Evolutionary conservation across 1,140 invertebrate genomes (phyloP).

Genomic region (Ptiloglossa arizonensis): DNA sequence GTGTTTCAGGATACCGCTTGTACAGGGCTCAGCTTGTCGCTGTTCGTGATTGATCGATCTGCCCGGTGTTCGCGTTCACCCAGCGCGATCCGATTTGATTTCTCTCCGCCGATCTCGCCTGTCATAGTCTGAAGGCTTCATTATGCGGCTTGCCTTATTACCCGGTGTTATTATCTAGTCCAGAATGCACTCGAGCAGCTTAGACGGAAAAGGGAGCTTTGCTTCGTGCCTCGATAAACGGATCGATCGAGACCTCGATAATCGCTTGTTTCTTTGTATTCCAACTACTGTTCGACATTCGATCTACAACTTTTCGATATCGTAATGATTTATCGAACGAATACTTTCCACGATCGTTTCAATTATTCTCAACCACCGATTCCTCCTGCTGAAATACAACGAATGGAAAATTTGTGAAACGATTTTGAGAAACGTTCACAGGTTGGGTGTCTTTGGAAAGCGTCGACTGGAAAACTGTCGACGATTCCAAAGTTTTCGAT

Average conservation of each 20-base stretch:
- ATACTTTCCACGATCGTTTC: not conserved
- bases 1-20: not conserved
- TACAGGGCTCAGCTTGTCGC: conserved; percentile 31
- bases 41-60: conserved; percentile 37
- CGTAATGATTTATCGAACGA: not conserved
- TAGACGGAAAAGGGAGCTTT: conserved; percentile 10
- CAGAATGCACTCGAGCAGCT: conserved; percentile 9
- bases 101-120: conserved; percentile 40
- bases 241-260: not conserved
- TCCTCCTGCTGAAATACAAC: too few species aligned
- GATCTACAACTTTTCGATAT: not conserved
- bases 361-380: too few species aligned
- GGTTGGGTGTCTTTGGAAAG: too few species aligned
- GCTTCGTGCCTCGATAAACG: not conserved
- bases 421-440: too few species aligned
- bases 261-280: not conserved
- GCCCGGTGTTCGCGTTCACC: conserved; percentile 1
- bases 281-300: not conserved
- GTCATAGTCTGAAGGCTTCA: conserved; percentile 49
- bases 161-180: not conserved
- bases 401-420: too few species aligned
- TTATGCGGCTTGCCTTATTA: conserved; percentile 29
- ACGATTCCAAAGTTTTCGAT: too few species aligned
- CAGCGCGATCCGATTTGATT: conserved; percentile 39
- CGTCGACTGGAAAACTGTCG: too few species aligned